These are phyloP conservation scores for Elymnias hypermnestra DNA, from an alignment of 1,140 invertebrate species.

Conservation along the genomic window DNA sequence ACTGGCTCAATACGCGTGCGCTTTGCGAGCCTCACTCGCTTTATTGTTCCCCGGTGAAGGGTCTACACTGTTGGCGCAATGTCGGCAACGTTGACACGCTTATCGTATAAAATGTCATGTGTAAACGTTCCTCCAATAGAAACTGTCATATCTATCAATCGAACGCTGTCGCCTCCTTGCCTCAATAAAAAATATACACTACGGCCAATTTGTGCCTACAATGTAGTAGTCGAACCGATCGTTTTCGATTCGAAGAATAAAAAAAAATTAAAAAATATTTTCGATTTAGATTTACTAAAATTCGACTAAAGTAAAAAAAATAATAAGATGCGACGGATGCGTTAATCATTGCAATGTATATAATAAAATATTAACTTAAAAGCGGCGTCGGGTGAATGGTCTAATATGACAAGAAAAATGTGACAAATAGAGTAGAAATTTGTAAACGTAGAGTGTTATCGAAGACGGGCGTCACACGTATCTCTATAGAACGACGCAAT, in stretches of 20 bases:
- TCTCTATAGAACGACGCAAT: too few relatives aligned
- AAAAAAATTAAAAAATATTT: neutral
- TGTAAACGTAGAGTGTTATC: too few relatives aligned
- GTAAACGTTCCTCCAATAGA: conserved; percentile 1
- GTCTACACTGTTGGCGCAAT: conserved; percentile 45
- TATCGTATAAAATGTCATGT: conserved; percentile 9
- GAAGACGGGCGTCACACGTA: too few relatives aligned
- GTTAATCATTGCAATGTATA: conserved; percentile 32
- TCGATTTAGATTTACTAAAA: conserved; percentile 10
- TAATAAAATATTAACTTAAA: conserved; percentile 15
- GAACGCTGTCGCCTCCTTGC: conserved; percentile 22
- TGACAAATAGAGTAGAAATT: too few relatives aligned
- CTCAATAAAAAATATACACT: conserved; percentile 9
- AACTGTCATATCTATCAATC: conserved; percentile 12
- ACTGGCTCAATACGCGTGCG: conserved; percentile 51
- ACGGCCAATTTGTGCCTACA: conserved; percentile 39
- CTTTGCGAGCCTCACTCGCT: conserved; percentile 71
- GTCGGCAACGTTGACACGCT: conserved; percentile 20
- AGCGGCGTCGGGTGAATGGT: conserved; percentile 63
- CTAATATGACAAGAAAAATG: too few relatives aligned
- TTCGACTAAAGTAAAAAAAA: conserved; percentile 30
- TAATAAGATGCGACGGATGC: conserved; percentile 64
- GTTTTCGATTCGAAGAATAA: neutral
- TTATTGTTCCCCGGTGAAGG: conserved; percentile 47
- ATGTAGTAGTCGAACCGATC: conserved; percentile 29